These are phyloP conservation scores for Sebastolobus alascanus DNA, from an alignment of 2,797 vertebrate genomes.

Conservation along the genomic window DNA sequence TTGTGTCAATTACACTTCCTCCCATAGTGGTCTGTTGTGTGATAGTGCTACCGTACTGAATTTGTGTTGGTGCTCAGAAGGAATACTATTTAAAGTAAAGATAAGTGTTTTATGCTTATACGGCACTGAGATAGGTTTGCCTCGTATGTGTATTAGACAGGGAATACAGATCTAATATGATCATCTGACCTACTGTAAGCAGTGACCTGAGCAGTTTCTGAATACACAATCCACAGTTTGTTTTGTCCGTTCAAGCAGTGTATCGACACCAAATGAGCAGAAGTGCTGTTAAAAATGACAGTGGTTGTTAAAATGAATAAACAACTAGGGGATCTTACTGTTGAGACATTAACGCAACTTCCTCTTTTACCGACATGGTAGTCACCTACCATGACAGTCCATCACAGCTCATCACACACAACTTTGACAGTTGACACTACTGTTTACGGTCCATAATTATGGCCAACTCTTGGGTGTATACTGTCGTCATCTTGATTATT, in stretches of 20 bases:
- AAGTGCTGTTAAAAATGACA: constrained; percentile 3
- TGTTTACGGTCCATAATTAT: constrained; percentile 4
- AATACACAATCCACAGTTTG: not conserved
- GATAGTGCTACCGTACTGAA: not conserved
- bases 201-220: not conserved
- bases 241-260: not conserved
- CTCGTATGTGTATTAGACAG: not conserved
- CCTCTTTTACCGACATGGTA: constrained; percentile 40
- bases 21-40: constrained; percentile 20
- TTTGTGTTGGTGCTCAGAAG: not conserved
- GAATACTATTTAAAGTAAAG: not conserved
- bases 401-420: not conserved
- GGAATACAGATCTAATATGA: not conserved
- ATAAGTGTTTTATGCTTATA: not conserved
- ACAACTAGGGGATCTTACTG: not conserved
- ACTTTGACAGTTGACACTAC: not conserved
- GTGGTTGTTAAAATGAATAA: not conserved
- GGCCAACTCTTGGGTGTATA: not conserved
- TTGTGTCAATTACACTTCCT: constrained; percentile 53
- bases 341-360: constrained; percentile 28
- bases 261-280: not conserved
- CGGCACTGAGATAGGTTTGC: not conserved
- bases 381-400: not conserved
- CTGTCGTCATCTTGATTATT: not conserved
- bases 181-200: not conserved